A percentile compares a stretch with the other conserved stretches of the same genome.
Evolutionary conservation across 2,888 invertebrate genomes (phyloP).

Genomic region (Xylocampa areola): DNA sequence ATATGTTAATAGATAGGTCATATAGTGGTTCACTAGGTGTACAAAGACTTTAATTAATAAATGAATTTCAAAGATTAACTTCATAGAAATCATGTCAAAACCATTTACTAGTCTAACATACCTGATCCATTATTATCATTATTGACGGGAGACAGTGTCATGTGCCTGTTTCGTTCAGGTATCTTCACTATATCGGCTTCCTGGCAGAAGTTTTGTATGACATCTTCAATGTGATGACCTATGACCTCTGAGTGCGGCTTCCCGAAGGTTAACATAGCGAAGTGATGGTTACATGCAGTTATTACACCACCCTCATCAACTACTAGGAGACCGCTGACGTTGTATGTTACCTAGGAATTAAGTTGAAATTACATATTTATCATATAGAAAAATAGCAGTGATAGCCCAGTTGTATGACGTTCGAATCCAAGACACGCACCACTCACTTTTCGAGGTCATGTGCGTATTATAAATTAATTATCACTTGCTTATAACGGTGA

Average conservation of each 20-base stretch:
- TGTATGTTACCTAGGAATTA: slow-evolving; percentile 87
- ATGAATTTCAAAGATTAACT: too few species aligned
- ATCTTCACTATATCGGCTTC: slow-evolving; percentile 86
- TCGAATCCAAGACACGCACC: too few species aligned
- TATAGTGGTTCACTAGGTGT: too few species aligned
- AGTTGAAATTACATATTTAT: too few species aligned
- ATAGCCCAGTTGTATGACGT: too few species aligned
- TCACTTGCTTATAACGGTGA: too few species aligned
- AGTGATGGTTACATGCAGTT: slow-evolving; percentile 92
- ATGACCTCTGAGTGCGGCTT: slow-evolving; percentile 90
- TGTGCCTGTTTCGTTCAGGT: slow-evolving; percentile 82
- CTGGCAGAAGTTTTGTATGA: slow-evolving; percentile 91
- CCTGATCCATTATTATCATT: slow-evolving; percentile 86
- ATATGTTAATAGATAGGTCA: too few species aligned
- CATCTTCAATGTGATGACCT: slow-evolving; percentile 87
- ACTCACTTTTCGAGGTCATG: too few species aligned
- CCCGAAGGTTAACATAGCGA: slow-evolving; percentile 91
- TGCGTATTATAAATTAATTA: too few species aligned
- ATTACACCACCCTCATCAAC: slow-evolving; percentile 91
- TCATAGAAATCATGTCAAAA: too few species aligned
- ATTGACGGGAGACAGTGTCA: slow-evolving; percentile 89
- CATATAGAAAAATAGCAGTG: too few species aligned
- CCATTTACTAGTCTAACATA: slow-evolving; percentile 49
- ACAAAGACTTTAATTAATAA: too few species aligned
- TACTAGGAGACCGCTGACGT: slow-evolving; percentile 92